These are phyloP conservation scores for Apostichopus parvimensis DNA, from an alignment of 35 echinoderm and acorn worm species.

Conservation along the genomic window DNA sequence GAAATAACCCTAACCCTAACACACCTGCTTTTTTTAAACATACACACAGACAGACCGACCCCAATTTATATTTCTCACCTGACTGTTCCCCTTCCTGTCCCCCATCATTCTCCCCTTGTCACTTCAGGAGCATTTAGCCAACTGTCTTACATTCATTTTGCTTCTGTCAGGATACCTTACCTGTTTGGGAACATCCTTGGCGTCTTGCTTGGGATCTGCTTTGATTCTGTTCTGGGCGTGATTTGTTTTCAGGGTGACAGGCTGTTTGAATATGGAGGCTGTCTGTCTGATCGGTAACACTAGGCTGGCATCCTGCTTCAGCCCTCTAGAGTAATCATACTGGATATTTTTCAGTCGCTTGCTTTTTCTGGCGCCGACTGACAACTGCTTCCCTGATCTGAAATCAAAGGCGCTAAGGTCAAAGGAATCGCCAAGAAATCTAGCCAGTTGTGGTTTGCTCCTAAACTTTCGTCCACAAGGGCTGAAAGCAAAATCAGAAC, in stretches of 20 bases:
- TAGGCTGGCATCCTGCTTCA: slow-evolving; percentile 83
- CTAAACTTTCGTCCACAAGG: slow-evolving; percentile 96
- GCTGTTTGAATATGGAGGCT: slow-evolving; percentile 98
- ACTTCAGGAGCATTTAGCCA: no score
- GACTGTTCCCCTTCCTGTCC: no score
- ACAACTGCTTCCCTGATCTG: slow-evolving; percentile 84
- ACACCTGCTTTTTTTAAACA: no score
- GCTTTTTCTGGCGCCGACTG: slow-evolving; percentile 84
- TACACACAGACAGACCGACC: no score
- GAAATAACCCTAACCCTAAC: no score
- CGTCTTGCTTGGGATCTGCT: slow-evolving; percentile 94
- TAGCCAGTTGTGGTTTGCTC: slow-evolving; percentile 96
- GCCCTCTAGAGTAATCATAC: slow-evolving; percentile 93
- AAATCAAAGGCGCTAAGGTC: slow-evolving; percentile 99
- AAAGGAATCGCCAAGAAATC: slow-evolving; percentile 89
- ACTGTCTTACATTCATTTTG: no score
- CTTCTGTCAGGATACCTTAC: slow-evolving; percentile 25
- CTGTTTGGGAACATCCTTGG: slow-evolving; percentile 96
- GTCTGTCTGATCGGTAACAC: slow-evolving; percentile 96
- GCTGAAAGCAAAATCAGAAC: slow-evolving; percentile 63
- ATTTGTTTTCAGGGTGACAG: slow-evolving; percentile 86
- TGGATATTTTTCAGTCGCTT: slow-evolving; percentile 92
- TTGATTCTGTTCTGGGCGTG: slow-evolving; percentile 81
- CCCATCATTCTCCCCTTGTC: no score
- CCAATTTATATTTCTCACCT: no score